Evolutionary conservation across 2,888 invertebrate species (phyloP).

Genomic region (Scaptomyza caliginosa): DNA sequence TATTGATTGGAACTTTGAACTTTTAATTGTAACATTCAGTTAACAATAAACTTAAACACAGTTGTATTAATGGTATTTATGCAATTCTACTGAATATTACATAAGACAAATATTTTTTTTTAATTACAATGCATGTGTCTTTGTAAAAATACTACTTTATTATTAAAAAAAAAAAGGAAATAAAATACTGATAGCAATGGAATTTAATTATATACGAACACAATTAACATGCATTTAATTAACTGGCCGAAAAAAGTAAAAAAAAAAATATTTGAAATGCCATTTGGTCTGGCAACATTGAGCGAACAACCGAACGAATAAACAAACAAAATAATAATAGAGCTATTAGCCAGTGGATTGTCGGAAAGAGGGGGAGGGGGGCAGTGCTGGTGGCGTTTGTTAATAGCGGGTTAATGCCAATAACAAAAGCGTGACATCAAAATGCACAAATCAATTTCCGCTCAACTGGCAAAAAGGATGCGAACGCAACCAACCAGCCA

Average conservation of each 20-base stretch:
- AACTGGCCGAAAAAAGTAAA: constrained; percentile 24
- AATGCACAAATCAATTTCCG: constrained; percentile 71
- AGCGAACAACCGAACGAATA: constrained; percentile 3
- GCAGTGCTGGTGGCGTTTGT: neutral
- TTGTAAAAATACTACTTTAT: neutral
- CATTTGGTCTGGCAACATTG: constrained; percentile 5
- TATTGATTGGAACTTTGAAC: neutral
- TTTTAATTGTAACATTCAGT: neutral
- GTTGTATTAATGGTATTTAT: neutral
- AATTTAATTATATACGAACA: constrained; percentile 25
- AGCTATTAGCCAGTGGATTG: constrained; percentile 35
- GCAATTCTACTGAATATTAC: neutral
- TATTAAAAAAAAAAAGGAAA: neutral
- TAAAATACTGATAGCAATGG: neutral
- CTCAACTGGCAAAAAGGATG: constrained; percentile 18
- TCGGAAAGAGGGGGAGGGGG: neutral
- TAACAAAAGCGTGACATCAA: constrained; percentile 61
- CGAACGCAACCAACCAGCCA: neutral
- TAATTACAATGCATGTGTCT: neutral
- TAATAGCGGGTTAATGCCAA: constrained; percentile 59
- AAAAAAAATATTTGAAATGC: constrained; percentile 37
- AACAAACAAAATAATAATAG: constrained; percentile 44
- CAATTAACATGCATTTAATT: constrained; percentile 37
- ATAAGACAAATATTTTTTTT: constrained; percentile 1
- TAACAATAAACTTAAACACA: neutral